Percentiles rank a stretch among this genome's conserved stretches.
Evolutionary conservation across 1,140 invertebrate species (phyloP).

Genomic region (Aphelinus atriplicis): DNA sequence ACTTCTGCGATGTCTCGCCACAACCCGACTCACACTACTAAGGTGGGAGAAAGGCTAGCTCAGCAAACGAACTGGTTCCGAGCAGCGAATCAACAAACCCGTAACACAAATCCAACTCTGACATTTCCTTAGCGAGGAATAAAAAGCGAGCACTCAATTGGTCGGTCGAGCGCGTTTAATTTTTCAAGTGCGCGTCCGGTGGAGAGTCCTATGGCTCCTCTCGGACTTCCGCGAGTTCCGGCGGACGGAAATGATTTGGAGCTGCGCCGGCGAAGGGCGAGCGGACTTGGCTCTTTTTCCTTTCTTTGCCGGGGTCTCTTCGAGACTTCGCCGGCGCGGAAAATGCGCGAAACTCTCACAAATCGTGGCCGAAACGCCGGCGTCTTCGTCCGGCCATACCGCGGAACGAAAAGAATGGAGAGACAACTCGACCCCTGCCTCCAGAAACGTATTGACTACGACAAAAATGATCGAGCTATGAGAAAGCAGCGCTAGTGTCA

Average conservation of each 20-base stretch:
- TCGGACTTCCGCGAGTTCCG: constrained; percentile 27
- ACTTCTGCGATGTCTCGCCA: not conserved
- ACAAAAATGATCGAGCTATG: too few relatives aligned
- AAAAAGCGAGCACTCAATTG: not conserved
- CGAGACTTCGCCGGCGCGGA: constrained; percentile 2
- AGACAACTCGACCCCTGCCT: not conserved
- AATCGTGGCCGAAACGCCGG: constrained; percentile 6
- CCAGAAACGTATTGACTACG: too few relatives aligned
- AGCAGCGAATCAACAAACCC: too few relatives aligned
- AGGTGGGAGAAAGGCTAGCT: not conserved
- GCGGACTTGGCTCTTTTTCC: not conserved
- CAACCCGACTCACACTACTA: not conserved
- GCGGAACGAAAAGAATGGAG: not conserved
- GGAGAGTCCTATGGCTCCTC: constrained; percentile 20
- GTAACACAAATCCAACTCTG: too few relatives aligned
- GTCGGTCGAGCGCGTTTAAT: constrained; percentile 8
- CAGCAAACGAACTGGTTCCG: not conserved
- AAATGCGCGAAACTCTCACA: constrained; percentile 10
- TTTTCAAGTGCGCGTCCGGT: not conserved
- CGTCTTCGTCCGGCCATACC: not conserved
- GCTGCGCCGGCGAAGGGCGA: constrained; percentile 15
- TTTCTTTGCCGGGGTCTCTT: too few relatives aligned
- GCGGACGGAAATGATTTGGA: constrained; percentile 41
- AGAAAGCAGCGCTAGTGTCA: too few relatives aligned
- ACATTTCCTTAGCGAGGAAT: too few relatives aligned